Percentiles rank a stretch among this genome's conserved stretches.
These are phyloP conservation scores for Vultur gryphus DNA, from an alignment of 2,797 vertebrate species.

Conservation along the genomic window DNA sequence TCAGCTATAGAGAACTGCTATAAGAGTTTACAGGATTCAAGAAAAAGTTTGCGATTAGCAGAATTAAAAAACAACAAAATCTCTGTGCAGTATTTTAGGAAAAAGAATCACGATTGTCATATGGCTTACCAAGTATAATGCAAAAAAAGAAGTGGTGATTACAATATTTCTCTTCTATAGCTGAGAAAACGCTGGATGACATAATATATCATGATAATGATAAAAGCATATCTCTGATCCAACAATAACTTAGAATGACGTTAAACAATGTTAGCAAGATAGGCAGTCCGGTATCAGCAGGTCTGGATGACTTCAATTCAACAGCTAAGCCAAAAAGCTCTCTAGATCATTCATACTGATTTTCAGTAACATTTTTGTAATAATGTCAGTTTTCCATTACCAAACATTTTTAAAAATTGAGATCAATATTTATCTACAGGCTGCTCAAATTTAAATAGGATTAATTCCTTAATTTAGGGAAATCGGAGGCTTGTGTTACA, in stretches of 20 bases:
- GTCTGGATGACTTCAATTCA: not conserved
- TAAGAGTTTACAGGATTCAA: not conserved
- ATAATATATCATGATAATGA: not conserved
- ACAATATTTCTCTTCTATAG: not conserved
- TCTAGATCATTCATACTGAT: not conserved
- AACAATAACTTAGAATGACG: not conserved
- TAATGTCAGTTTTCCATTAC: not conserved
- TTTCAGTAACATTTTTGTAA: conserved; percentile 12
- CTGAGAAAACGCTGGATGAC: not conserved
- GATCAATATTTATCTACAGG: conserved; percentile 18
- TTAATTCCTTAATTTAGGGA: not conserved
- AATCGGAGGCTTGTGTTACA: not conserved
- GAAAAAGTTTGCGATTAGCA: not conserved
- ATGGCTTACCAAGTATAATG: not conserved
- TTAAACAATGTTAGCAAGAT: not conserved
- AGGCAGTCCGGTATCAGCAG: not conserved
- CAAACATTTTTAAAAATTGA: not conserved
- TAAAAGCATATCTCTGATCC: not conserved
- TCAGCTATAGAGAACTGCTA: not conserved
- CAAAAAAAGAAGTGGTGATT: not conserved
- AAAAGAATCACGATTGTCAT: not conserved
- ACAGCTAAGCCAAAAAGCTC: not conserved
- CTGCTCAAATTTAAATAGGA: not conserved
- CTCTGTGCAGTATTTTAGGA: not conserved
- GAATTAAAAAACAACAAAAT: not conserved